Conservation (phyloP, 2,888 invertebrate species). For the Parnassius mnemosyne region DNA sequence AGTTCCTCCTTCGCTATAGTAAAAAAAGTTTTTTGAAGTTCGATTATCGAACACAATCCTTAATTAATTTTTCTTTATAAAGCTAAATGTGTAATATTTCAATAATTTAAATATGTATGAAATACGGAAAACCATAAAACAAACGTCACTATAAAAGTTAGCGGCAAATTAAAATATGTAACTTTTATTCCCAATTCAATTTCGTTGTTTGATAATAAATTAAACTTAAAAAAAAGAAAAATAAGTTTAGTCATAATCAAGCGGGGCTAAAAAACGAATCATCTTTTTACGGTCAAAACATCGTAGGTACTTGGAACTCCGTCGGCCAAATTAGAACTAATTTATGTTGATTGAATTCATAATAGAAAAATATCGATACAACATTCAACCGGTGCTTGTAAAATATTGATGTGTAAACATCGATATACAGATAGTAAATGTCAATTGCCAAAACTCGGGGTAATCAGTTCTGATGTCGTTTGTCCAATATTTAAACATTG, state of each 20-base stretch:
- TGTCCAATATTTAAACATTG: slow-evolving; percentile 38
- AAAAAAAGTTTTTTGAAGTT: background rate
- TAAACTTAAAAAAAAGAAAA: slow-evolving; percentile 49
- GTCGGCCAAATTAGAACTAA: slow-evolving; percentile 70
- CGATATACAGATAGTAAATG: slow-evolving; percentile 6
- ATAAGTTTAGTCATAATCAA: slow-evolving; percentile 56
- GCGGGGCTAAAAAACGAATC: slow-evolving; percentile 55
- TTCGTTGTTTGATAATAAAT: slow-evolving; percentile 41
- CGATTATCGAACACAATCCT: slow-evolving; percentile 2
- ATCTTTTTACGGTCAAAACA: slow-evolving; percentile 49
- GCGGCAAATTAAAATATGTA: slow-evolving; percentile 25
- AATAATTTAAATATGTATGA: slow-evolving; percentile 10
- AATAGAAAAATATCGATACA: slow-evolving; percentile 75
- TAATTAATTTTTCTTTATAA: slow-evolving; percentile 4
- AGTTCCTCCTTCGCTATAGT: too few species aligned
- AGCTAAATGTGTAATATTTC: slow-evolving; percentile 3
- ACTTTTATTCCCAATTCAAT: slow-evolving; percentile 28
- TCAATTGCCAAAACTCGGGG: background rate
- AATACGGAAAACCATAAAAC: slow-evolving; percentile 22
- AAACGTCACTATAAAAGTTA: slow-evolving; percentile 23
- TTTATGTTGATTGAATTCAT: slow-evolving; percentile 78
- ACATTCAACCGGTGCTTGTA: slow-evolving; percentile 45
- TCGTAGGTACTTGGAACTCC: slow-evolving; percentile 52
- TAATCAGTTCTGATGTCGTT: slow-evolving; percentile 8
- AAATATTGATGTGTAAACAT: slow-evolving; percentile 38